phyloP scores from a whole-genome alignment of 2,888 invertebrate genomes.

The Monochamus alternatus region DNA sequence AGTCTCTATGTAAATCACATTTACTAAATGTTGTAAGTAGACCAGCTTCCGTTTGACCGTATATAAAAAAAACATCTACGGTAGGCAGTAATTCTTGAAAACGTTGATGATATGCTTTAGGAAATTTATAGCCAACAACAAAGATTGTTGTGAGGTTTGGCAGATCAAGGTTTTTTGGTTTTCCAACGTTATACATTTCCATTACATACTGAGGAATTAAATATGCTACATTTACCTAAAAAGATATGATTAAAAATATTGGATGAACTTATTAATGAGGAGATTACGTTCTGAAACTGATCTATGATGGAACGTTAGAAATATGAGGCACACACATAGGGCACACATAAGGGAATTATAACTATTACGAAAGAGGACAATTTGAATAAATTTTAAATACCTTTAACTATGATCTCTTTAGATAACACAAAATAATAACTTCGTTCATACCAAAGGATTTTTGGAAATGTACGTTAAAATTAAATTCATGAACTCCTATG shows the following conservation, averaged over 20 bases:
- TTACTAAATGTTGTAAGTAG: background rate
- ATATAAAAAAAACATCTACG: background rate
- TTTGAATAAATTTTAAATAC: too few relatives aligned
- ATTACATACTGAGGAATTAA: background rate
- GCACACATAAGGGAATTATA: too few relatives aligned
- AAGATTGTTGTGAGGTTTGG: background rate
- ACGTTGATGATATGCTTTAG: background rate
- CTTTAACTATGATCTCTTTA: too few relatives aligned
- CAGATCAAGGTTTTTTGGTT: background rate
- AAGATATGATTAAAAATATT: background rate
- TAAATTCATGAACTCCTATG: too few relatives aligned
- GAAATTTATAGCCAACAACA: background rate
- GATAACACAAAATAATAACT: too few relatives aligned
- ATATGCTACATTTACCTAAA: background rate
- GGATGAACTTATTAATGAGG: too few relatives aligned
- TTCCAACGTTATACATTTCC: constrained; percentile 1
- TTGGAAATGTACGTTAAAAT: too few relatives aligned
- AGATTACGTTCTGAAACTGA: too few relatives aligned
- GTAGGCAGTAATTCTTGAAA: background rate
- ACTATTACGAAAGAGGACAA: too few relatives aligned
- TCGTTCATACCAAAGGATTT: too few relatives aligned
- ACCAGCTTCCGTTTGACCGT: constrained; percentile 11
- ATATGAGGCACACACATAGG: too few relatives aligned
- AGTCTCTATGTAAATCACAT: background rate
- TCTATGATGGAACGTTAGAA: too few relatives aligned